Percentiles rank a stretch among this genome's conserved stretches.
Evolutionary conservation across 1,140 invertebrate species (phyloP).

Genomic region (Heliconius nattereri): DNA sequence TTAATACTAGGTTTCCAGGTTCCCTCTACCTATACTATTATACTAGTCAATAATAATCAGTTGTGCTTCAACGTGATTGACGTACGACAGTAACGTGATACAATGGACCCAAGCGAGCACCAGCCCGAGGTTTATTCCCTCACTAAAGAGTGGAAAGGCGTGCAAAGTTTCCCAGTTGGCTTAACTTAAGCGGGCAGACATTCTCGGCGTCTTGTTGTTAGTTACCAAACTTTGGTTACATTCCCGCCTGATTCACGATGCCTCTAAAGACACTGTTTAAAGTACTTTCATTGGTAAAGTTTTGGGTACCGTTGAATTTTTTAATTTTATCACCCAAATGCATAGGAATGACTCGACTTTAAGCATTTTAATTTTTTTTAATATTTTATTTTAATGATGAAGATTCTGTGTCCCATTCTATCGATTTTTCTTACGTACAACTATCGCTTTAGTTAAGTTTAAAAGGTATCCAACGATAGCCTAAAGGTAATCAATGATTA

Average conservation of each 20-base stretch:
- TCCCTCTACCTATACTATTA: no score
- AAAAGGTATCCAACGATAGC: not conserved
- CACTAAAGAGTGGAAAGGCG: constrained; percentile 44
- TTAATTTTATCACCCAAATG: constrained; percentile 11
- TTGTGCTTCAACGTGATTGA: not conserved
- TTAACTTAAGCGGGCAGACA: constrained; percentile 42
- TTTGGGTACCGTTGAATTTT: constrained; percentile 17
- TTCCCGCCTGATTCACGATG: constrained; percentile 33
- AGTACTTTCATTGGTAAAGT: constrained; percentile 28
- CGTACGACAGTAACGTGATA: not conserved
- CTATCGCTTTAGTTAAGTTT: no score
- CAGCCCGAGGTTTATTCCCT: constrained; percentile 34
- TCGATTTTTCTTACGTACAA: no score
- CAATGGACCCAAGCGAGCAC: constrained; percentile 25
- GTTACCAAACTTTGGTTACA: constrained; percentile 34
- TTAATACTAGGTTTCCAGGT: no score
- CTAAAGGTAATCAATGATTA: not conserved
- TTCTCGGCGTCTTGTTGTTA: constrained; percentile 42
- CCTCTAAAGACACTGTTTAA: constrained; percentile 29
- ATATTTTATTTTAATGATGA: no score
- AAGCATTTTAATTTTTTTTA: not conserved
- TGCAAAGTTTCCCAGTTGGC: constrained; percentile 41
- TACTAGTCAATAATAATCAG: not conserved
- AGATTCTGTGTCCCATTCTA: no score
- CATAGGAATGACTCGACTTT: constrained; percentile 3